These are phyloP conservation scores for Squalus acanthias DNA, from an alignment of 2,797 vertebrate genomes.

Conservation along the genomic window DNA sequence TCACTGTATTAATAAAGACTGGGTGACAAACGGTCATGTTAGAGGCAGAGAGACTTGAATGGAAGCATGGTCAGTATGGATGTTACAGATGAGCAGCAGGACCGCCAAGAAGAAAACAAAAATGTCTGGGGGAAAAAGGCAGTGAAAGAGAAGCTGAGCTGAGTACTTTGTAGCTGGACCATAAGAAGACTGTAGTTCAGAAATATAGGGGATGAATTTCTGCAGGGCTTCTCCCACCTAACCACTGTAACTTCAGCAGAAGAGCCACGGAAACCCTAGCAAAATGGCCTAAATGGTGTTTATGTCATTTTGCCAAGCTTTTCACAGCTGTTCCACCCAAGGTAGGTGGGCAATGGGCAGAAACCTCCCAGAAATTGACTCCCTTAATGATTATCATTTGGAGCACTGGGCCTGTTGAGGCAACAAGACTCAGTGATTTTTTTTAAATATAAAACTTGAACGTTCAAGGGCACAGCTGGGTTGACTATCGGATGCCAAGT, in stretches of 20 bases:
- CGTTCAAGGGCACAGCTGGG: too few relatives aligned
- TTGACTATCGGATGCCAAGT: too few relatives aligned
- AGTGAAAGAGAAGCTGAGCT: neutral
- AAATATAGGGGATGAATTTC: neutral
- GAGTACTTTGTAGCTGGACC: neutral
- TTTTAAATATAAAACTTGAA: too few relatives aligned
- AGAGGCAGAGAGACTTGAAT: neutral
- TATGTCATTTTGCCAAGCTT: neutral
- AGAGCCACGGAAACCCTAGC: neutral
- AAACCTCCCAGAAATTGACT: neutral
- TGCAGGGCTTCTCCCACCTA: neutral
- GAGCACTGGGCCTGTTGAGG: too few relatives aligned
- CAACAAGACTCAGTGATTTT: too few relatives aligned
- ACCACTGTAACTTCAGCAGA: neutral
- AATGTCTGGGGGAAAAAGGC: neutral
- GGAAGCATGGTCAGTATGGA: neutral
- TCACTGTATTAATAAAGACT: neutral
- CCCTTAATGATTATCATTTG: neutral
- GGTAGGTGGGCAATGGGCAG: neutral
- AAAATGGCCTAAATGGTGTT: neutral
- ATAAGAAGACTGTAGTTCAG: neutral
- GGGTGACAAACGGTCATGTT: neutral
- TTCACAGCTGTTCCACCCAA: neutral
- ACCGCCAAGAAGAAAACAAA: neutral
- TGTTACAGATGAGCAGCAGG: neutral